phyloP scores from a whole-genome alignment of 2,113 vertebrate genomes.

The Forbesichthys agassizii region DNA sequence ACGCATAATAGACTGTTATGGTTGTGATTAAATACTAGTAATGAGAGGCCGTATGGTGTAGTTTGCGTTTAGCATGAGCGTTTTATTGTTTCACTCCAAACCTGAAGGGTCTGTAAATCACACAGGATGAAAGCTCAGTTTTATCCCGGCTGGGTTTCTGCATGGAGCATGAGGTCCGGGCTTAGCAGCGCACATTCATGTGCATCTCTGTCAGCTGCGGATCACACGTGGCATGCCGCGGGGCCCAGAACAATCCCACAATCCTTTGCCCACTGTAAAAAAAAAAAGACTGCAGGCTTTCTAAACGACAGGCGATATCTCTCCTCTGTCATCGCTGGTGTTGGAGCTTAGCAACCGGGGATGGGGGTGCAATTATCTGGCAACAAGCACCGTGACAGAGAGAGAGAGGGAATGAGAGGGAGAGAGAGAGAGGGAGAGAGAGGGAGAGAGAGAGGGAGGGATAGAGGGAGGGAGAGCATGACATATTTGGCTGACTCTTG shows the following conservation, averaged over 20 bases:
- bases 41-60: too few relatives aligned
- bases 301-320: background rate
- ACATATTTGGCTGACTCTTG: background rate
- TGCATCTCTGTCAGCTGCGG: too few relatives aligned
- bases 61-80: too few relatives aligned
- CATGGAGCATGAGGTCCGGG: too few relatives aligned
- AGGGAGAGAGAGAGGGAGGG: background rate
- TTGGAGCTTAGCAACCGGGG: constrained; percentile 13
- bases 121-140: too few relatives aligned
- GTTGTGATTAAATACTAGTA: too few relatives aligned
- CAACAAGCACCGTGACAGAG: constrained; percentile 1
- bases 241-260: background rate
- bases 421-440: background rate
- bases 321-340: constrained; percentile 12
- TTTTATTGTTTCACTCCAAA: too few relatives aligned
- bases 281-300: constrained; percentile 4
- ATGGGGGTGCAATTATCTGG: constrained; percentile 18
- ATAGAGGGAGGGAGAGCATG: background rate
- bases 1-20: too few relatives aligned
- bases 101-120: too few relatives aligned
- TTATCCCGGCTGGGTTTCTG: too few relatives aligned
- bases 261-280: background rate
- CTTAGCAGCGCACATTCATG: too few relatives aligned
- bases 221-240: too few relatives aligned
- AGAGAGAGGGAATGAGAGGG: background rate